These are phyloP conservation scores for Branchinecta lindahli DNA, from an alignment of 1,140 invertebrate genomes.

Conservation along the genomic window DNA sequence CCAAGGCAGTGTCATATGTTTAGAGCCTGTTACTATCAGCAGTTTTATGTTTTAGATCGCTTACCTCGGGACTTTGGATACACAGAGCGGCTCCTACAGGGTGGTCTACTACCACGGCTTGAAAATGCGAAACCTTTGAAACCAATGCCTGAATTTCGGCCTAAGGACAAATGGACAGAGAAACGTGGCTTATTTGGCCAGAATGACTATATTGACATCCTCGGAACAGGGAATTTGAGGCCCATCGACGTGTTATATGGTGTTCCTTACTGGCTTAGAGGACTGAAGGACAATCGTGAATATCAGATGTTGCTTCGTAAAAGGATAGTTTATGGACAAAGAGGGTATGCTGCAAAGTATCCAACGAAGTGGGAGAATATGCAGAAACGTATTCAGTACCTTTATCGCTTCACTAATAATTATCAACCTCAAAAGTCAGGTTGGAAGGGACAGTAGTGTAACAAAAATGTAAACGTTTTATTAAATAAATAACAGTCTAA, in stretches of 20 bases:
- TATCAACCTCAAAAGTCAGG: not conserved
- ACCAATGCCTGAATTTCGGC: constrained; percentile 47
- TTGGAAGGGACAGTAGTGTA: not conserved
- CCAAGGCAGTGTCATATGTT: no score
- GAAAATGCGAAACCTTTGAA: constrained; percentile 31
- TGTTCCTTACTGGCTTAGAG: constrained; percentile 69
- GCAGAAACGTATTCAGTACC: constrained; percentile 49
- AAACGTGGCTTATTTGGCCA: constrained; percentile 73
- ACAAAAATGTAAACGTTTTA: no score
- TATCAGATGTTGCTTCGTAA: constrained; percentile 53
- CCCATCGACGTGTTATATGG: constrained; percentile 65
- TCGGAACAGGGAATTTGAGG: constrained; percentile 56
- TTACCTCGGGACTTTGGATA: constrained; percentile 45
- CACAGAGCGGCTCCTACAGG: constrained; percentile 43
- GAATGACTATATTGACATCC: constrained; percentile 92
- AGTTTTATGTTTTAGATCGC: not conserved
- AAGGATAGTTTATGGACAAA: constrained; percentile 42
- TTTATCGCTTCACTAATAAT: constrained; percentile 55
- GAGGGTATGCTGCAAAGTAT: constrained; percentile 39
- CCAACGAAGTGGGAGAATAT: constrained; percentile 61
- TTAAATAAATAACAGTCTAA: no score
- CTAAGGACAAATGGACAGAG: constrained; percentile 53
- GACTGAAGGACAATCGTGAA: constrained; percentile 64
- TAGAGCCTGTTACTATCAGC: no score
- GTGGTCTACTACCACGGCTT: constrained; percentile 48